Evolutionary conservation across 2,797 vertebrate genomes (phyloP).

Genomic region (Buceros bicornis): DNA sequence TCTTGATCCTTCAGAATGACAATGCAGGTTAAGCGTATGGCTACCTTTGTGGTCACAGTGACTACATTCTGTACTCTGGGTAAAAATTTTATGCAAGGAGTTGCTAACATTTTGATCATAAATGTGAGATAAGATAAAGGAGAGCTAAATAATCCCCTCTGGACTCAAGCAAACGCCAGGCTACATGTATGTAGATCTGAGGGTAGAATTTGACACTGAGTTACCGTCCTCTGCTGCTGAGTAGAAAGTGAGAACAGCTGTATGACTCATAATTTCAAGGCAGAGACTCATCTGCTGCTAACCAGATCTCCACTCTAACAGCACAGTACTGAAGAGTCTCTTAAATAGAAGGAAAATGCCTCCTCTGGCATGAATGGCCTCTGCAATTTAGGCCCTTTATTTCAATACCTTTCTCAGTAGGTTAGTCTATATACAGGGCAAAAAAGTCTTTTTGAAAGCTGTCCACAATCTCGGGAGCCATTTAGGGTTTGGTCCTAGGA

Average conservation of each 20-base stretch:
- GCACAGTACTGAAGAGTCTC: not conserved
- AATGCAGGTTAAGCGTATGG: not conserved
- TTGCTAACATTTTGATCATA: not conserved
- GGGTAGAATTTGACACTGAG: not conserved
- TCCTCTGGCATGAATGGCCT: not conserved
- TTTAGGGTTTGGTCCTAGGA: not conserved
- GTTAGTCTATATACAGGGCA: not conserved
- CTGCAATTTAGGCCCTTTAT: not conserved
- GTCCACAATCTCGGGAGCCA: not conserved
- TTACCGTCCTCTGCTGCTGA: not conserved
- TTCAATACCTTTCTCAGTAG: not conserved
- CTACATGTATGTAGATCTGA: not conserved
- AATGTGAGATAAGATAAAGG: not conserved
- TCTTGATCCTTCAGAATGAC: not conserved
- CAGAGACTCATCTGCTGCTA: not conserved
- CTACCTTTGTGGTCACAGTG: not conserved
- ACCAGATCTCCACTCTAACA: not conserved
- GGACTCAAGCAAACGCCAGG: not conserved
- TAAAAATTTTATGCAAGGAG: not conserved
- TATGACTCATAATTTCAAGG: slow-evolving; percentile 1
- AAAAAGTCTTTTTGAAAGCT: not conserved
- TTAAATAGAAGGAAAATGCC: not conserved
- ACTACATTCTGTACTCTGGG: too few relatives aligned
- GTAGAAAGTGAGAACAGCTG: not conserved
- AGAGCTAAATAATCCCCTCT: not conserved